These are phyloP conservation scores for Xylocopa sonorina DNA, from an alignment of 1,140 invertebrate species.

Conservation along the genomic window DNA sequence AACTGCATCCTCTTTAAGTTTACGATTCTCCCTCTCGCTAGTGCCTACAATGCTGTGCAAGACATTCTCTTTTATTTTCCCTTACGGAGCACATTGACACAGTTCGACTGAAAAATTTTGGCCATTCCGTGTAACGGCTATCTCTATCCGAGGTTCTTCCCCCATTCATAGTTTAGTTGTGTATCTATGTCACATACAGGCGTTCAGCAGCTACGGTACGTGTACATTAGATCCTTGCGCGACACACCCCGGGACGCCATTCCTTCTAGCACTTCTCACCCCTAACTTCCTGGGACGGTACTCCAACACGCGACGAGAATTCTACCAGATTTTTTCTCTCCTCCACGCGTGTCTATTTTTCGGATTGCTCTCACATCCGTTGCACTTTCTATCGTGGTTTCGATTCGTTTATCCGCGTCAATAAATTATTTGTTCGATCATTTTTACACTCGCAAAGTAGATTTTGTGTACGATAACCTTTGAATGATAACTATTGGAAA, in stretches of 20 bases:
- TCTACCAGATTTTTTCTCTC: constrained; percentile 5
- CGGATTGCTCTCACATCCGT: no score
- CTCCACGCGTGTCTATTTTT: not conserved
- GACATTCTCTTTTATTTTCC: not conserved
- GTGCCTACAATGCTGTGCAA: not conserved
- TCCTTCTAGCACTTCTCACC: not conserved
- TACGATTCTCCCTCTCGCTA: no score
- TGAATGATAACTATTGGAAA: no score
- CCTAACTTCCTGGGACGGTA: not conserved
- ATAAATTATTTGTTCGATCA: no score
- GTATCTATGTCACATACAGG: constrained; percentile 4
- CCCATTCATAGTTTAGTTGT: not conserved
- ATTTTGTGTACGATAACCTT: no score
- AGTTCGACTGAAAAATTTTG: not conserved
- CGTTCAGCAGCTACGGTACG: not conserved
- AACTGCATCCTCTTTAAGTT: no score
- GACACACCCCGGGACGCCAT: not conserved
- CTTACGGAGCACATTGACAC: not conserved
- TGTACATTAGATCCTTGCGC: not conserved
- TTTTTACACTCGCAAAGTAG: no score
- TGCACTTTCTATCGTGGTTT: not conserved
- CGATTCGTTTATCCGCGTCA: no score
- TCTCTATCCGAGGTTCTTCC: not conserved
- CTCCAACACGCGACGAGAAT: not conserved
- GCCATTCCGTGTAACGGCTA: not conserved